These are phyloP conservation scores for Australoheros scitulus DNA, from an alignment of 2,113 vertebrate species.

Conservation along the genomic window DNA sequence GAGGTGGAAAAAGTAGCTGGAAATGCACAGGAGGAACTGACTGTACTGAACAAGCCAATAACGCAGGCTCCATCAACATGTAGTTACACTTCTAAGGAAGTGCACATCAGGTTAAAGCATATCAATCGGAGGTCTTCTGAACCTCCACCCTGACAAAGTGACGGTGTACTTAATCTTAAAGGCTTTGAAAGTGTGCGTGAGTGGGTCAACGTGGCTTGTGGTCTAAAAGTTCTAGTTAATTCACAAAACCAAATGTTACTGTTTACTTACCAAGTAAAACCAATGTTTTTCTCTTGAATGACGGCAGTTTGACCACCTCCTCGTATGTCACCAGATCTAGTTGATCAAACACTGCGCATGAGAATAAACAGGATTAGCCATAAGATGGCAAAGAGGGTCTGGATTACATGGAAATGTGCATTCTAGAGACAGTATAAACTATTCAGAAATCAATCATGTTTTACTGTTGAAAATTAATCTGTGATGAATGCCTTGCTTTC, in stretches of 20 bases:
- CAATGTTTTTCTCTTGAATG: conserved; percentile 99
- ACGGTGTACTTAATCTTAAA: no score
- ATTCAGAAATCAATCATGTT: not conserved
- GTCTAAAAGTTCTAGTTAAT: no score
- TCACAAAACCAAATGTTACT: no score
- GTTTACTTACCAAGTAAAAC: conserved; percentile 90
- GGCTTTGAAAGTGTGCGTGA: no score
- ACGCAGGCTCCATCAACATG: not conserved
- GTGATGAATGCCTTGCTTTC: not conserved
- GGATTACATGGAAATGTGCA: not conserved
- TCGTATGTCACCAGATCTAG: conserved; percentile 99
- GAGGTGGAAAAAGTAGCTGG: not conserved
- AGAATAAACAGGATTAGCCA: not conserved
- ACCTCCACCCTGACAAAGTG: no score
- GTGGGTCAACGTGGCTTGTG: no score
- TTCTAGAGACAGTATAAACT: not conserved
- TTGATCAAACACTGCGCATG: conserved; percentile 96
- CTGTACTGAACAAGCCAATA: not conserved
- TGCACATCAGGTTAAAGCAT: no score
- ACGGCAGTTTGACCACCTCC: conserved; percentile 96
- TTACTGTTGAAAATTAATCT: not conserved
- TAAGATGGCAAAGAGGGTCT: fast-evolving
- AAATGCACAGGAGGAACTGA: not conserved
- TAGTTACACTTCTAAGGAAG: no score
- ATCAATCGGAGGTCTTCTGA: no score